Conservation (phyloP, 2,888 invertebrate genomes). For the Andrena minutula region DNA sequence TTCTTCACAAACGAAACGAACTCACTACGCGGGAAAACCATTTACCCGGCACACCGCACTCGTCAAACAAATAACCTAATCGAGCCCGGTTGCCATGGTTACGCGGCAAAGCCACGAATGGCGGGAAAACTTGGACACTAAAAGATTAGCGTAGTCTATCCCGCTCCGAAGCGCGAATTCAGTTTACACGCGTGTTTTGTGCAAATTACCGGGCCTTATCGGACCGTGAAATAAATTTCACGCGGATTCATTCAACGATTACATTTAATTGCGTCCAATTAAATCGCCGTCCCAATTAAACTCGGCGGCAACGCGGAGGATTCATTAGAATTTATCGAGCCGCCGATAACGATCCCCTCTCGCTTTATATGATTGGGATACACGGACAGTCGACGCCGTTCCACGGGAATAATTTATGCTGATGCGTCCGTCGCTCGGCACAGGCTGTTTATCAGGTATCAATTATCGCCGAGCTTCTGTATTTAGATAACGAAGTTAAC, state of each 20-base stretch:
- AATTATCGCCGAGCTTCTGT: neutral
- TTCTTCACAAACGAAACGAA: conserved; percentile 29
- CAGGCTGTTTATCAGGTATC: neutral
- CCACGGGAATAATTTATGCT: conserved; percentile 22
- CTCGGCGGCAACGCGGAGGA: conserved; percentile 53
- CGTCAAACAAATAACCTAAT: conserved; percentile 6
- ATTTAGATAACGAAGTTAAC: neutral
- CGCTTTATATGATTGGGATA: conserved; percentile 14
- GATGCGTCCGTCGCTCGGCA: neutral
- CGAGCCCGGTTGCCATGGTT: neutral
- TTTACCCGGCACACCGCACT: conserved; percentile 16
- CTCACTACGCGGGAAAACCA: conserved; percentile 25
- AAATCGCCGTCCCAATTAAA: conserved; percentile 73
- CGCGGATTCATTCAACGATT: conserved; percentile 70
- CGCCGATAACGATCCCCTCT: conserved; percentile 45
- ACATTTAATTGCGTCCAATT: conserved; percentile 75
- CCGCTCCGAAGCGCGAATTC: neutral
- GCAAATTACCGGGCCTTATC: conserved; percentile 59
- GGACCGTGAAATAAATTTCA: conserved; percentile 68
- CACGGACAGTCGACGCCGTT: neutral
- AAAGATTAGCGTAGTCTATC: conserved; percentile 8
- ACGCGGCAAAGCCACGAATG: neutral
- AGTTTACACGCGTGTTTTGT: conserved; percentile 9
- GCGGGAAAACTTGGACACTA: neutral
- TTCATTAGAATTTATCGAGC: conserved; percentile 68